Evolutionary conservation across 2,797 vertebrate genomes (phyloP).

Genomic region (Notamacropus eugenii): DNA sequence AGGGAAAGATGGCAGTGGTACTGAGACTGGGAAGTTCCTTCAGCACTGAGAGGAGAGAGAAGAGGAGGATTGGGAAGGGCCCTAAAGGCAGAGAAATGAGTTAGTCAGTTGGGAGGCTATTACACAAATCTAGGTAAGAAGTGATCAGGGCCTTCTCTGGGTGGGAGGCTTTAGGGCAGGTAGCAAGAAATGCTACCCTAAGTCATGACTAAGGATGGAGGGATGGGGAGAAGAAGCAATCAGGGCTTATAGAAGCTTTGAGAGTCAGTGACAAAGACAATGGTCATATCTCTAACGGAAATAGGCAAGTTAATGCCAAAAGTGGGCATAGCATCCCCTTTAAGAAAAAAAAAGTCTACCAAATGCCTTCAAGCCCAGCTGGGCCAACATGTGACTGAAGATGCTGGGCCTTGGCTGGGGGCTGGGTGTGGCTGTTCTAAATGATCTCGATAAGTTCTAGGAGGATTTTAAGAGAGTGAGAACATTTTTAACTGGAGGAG

Average conservation of each 20-base stretch:
- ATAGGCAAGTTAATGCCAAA: not conserved
- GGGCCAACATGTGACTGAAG: rapidly evolving
- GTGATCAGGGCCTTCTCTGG: not conserved
- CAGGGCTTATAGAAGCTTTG: no score
- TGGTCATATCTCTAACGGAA: not conserved
- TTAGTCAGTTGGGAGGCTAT: not conserved
- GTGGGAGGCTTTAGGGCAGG: no score
- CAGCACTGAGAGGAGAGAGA: not conserved
- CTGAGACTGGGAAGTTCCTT: not conserved
- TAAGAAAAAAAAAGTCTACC: not conserved
- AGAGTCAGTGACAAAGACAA: not conserved
- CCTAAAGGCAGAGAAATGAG: not conserved
- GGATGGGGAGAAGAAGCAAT: not conserved
- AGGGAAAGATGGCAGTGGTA: not conserved
- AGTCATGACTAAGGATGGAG: not conserved
- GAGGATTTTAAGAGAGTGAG: not conserved
- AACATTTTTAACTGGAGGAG: not conserved
- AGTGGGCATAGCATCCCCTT: not conserved
- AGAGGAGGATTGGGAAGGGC: not conserved
- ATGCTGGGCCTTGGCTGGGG: not conserved
- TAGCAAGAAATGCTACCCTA: not conserved
- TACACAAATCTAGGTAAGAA: not conserved
- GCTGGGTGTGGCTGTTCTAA: not conserved
- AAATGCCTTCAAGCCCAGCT: not conserved
- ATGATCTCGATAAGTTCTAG: not conserved